phyloP scores from a whole-genome alignment of 2,113 vertebrate species.

The Sinocyclocheilus anshuiensis region DNA sequence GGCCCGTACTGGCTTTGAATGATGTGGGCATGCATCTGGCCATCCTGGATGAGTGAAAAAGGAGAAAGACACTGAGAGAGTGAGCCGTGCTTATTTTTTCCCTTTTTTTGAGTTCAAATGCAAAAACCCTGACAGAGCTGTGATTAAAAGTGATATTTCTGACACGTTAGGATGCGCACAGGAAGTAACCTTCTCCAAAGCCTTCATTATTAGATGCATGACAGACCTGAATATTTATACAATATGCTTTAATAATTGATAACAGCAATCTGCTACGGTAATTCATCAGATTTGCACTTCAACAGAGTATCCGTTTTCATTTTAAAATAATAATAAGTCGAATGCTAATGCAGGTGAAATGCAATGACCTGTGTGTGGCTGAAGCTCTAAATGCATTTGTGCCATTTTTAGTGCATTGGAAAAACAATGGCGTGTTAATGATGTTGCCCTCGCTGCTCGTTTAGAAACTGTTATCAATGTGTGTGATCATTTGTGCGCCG shows the following conservation, averaged over 20 bases:
- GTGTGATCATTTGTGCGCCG: slow-evolving; percentile 40
- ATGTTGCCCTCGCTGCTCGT: slow-evolving; percentile 43
- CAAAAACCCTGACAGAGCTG: slow-evolving; percentile 70
- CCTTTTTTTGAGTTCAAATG: slow-evolving; percentile 66
- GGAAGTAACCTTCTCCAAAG: slow-evolving; percentile 86
- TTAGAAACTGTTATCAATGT: slow-evolving; percentile 38
- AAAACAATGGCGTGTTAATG: slow-evolving; percentile 41
- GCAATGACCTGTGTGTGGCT: slow-evolving; percentile 72
- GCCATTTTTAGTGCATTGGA: slow-evolving; percentile 57
- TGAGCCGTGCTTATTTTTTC: slow-evolving; percentile 38
- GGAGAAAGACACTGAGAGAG: slow-evolving; percentile 10
- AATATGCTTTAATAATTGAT: slow-evolving; percentile 99
- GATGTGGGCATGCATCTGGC: neutral
- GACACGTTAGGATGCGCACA: slow-evolving; percentile 83
- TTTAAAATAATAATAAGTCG: slow-evolving; percentile 86
- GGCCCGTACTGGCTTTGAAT: neutral
- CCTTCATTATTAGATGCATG: slow-evolving; percentile 86
- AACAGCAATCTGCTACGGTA: slow-evolving; percentile 99
- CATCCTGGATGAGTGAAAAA: neutral
- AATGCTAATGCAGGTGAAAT: slow-evolving; percentile 80
- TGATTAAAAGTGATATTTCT: slow-evolving; percentile 86
- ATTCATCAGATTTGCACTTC: slow-evolving; percentile 88
- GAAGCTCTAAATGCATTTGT: slow-evolving; percentile 61
- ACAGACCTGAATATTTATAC: slow-evolving; percentile 99
- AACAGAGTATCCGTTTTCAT: slow-evolving; percentile 85